Conservation (phyloP, 2,888 invertebrate species). For the Eristalis tenax region DNA sequence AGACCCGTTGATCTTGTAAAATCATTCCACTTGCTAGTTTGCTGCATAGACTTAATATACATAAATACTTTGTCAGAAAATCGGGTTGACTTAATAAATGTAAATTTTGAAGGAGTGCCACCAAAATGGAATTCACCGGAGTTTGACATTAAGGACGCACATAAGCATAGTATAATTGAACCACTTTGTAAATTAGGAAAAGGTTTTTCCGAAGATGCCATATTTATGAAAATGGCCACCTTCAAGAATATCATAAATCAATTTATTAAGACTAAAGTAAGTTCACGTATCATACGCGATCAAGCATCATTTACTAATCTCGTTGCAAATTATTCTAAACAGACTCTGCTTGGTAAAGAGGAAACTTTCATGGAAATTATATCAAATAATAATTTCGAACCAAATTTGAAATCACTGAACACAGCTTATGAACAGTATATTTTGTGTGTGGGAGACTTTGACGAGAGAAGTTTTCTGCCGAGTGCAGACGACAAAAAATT, state of each 20-base stretch:
- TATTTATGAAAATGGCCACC: constrained; percentile 93
- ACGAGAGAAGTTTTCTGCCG: constrained; percentile 97
- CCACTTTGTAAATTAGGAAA: constrained; percentile 90
- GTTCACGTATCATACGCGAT: not conserved
- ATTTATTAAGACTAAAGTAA: constrained; percentile 78
- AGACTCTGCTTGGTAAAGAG: constrained; percentile 88
- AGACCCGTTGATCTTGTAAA: constrained; percentile 96
- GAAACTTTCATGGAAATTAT: constrained; percentile 88
- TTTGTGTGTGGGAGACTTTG: constrained; percentile 95
- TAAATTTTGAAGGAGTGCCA: constrained; percentile 90
- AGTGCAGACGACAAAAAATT: constrained; percentile 78
- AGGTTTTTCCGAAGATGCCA: constrained; percentile 93
- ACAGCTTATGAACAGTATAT: constrained; percentile 95
- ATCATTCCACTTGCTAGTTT: constrained; percentile 94
- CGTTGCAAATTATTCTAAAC: constrained; percentile 73
- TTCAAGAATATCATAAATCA: constrained; percentile 90
- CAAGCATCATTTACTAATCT: not conserved
- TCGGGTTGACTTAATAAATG: constrained; percentile 92
- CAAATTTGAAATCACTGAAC: constrained; percentile 91
- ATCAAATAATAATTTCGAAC: constrained; percentile 90
- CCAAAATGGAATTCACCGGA: constrained; percentile 85
- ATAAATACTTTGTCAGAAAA: constrained; percentile 91
- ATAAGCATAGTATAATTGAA: constrained; percentile 91
- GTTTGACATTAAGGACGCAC: constrained; percentile 80
- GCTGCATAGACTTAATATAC: constrained; percentile 95